phyloP scores from a whole-genome alignment of 2,113 vertebrate genomes.

The Zapus hudsonius region DNA sequence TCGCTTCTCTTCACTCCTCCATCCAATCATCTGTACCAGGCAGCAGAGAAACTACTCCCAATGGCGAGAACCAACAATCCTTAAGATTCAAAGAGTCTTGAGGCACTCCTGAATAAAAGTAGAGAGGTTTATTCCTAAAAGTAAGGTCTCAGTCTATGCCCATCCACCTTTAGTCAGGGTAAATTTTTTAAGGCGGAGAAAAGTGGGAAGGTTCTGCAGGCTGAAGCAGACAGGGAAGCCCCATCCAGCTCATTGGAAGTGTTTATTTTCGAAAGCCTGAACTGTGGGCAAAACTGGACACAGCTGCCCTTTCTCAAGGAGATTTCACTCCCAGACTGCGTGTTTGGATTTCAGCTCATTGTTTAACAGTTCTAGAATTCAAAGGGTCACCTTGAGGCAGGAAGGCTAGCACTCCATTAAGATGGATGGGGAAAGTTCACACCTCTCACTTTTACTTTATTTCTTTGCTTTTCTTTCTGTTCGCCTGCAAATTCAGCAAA shows the following conservation, averaged over 20 bases:
- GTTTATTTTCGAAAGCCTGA: slow-evolving; percentile 71
- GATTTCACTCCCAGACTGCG: slow-evolving; percentile 61
- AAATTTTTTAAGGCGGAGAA: neutral
- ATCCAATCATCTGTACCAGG: no score
- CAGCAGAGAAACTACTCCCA: neutral
- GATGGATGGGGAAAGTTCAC: slow-evolving; percentile 75
- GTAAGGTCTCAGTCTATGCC: neutral
- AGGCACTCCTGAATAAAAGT: neutral
- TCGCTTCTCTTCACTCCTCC: neutral
- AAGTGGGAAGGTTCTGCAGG: slow-evolving; percentile 39
- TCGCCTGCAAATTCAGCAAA: slow-evolving; percentile 68
- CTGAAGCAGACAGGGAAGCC: neutral
- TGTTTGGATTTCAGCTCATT: slow-evolving; percentile 80
- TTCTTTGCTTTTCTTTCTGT: slow-evolving; percentile 74
- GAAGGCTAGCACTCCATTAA: slow-evolving; percentile 80
- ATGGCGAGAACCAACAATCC: neutral
- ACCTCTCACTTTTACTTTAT: slow-evolving; percentile 73
- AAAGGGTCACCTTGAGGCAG: slow-evolving; percentile 71
- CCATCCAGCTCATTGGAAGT: slow-evolving; percentile 39
- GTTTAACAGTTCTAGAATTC: slow-evolving; percentile 80
- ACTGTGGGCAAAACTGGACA: slow-evolving; percentile 55
- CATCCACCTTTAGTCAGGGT: neutral
- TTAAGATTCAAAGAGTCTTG: neutral
- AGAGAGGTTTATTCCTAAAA: neutral
- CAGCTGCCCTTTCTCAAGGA: slow-evolving; percentile 78